Conservation (phyloP, 2,888 invertebrate species). For the Drosophila greeni region DNA sequence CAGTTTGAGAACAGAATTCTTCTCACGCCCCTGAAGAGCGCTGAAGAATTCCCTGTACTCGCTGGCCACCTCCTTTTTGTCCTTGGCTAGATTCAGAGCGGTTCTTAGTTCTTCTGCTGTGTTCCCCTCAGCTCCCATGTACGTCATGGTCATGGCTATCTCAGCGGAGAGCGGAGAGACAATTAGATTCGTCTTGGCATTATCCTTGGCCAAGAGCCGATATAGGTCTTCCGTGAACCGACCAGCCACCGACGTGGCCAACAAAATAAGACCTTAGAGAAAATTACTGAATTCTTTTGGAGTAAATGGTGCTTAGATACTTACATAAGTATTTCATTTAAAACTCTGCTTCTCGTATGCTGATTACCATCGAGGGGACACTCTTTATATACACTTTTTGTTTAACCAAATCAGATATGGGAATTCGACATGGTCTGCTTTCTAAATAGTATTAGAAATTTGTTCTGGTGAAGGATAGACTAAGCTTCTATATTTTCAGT, state of each 20-base stretch:
- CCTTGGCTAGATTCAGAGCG: neutral
- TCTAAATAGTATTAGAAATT: too few species aligned
- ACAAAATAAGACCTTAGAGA: neutral
- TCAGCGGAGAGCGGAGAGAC: constrained; percentile 1
- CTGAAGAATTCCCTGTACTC: neutral
- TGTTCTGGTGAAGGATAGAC: too few species aligned
- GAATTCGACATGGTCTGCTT: too few species aligned
- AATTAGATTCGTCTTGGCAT: neutral
- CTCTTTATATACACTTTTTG: too few species aligned
- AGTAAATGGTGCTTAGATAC: too few species aligned
- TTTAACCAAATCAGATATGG: too few species aligned
- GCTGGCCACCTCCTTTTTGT: too few species aligned
- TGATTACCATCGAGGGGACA: too few species aligned
- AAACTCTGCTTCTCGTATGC: too few species aligned
- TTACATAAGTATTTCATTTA: too few species aligned
- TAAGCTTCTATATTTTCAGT: too few species aligned
- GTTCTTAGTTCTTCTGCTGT: constrained; percentile 11
- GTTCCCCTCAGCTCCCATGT: constrained; percentile 9
- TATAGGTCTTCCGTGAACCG: constrained; percentile 10
- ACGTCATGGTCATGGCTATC: constrained; percentile 6
- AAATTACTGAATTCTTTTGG: too few species aligned
- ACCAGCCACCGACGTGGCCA: constrained; percentile 11
- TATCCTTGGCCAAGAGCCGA: neutral
- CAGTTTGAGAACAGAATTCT: neutral
- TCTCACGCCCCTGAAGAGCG: neutral